Evolutionary conservation across 2,113 vertebrate genomes (phyloP), one percentile per base, ranked within the genome.

Genomic region (Potamarius usumacintae): DNA sequence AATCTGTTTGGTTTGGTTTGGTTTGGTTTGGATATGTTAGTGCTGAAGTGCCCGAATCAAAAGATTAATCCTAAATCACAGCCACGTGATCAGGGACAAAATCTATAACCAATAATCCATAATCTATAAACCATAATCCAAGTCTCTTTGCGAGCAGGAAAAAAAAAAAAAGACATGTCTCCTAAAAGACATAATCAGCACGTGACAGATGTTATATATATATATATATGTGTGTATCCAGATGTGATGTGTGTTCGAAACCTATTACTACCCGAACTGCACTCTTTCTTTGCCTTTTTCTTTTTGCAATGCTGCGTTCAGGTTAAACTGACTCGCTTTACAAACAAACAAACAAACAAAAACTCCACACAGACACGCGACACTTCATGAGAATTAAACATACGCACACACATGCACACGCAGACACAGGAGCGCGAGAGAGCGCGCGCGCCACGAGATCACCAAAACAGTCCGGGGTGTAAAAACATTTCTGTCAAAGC

Each of bases 401-500:
- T 8, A 25, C 3, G 22, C 53, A 30, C 57, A 57, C 52, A 79
- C 12, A 83, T 15, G 60, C 58, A 63, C 81, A 48, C 81, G 52
- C 7, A 83, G 18, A 62, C 20, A 27, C 34, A 53, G 11, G n/a
- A 62, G 17, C 62, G 30, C 7, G 25, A 11, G 17, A 22, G 17
- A 22, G 53, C 62, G 67, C 8, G 63, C 42, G 11, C 42, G 55
- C 8, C n/a, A 74, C 60, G 78, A 53, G 85, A 80, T 83, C 86
- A 62, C 58, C 82, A 55, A 57, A 90, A 81, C 69, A 67, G 58
- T 12, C 25, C 52, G 77, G 81, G 81, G 20, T 71, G 3, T 30
- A 30, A 85, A 89, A 85, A 83, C 86, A 89, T 83, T 90, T 90
- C 86, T 91, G 80, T 84, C 50, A 91, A 85, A 87, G 89, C 88